phyloP scores from a whole-genome alignment of 1,140 invertebrate species.

The Achroia grisella region DNA sequence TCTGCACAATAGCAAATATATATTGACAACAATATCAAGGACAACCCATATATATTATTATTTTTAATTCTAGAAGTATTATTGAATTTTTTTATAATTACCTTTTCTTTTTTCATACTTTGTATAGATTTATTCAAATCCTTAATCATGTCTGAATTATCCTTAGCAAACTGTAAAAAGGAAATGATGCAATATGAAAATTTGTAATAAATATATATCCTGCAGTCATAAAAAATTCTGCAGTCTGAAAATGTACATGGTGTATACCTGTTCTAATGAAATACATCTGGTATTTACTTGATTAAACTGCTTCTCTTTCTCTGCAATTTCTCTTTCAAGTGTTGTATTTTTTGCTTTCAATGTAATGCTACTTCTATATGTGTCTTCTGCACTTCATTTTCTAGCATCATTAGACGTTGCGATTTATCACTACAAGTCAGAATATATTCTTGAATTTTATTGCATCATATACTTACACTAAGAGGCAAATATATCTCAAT shows the following conservation, averaged over 20 bases:
- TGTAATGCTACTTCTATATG: constrained; percentile 75
- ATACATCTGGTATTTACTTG: constrained; percentile 37
- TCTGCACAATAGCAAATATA: too few relatives aligned
- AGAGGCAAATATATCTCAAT: too few relatives aligned
- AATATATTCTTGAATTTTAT: too few relatives aligned
- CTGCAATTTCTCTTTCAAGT: constrained; percentile 69
- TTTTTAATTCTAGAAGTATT: too few relatives aligned
- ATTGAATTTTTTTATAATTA: too few relatives aligned
- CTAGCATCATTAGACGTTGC: constrained; percentile 72
- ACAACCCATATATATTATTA: too few relatives aligned
- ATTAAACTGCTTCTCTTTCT: constrained; percentile 48
- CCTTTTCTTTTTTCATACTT: constrained; percentile 60
- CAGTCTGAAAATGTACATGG: constrained; percentile 1
- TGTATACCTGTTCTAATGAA: constrained; percentile 55
- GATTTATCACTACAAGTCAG: constrained; percentile 65
- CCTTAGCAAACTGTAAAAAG: constrained; percentile 51
- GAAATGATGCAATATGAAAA: constrained; percentile 4
- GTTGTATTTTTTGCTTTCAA: constrained; percentile 76
- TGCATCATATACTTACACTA: too few relatives aligned
- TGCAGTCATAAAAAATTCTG: too few relatives aligned
- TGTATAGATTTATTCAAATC: constrained; percentile 54
- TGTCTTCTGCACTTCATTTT: constrained; percentile 76
- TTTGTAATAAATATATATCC: too few relatives aligned
- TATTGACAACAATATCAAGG: too few relatives aligned
- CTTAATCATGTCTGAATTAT: constrained; percentile 52